Conservation (phyloP, 2,888 invertebrate genomes). For the Eupithecia vulgata region DNA sequence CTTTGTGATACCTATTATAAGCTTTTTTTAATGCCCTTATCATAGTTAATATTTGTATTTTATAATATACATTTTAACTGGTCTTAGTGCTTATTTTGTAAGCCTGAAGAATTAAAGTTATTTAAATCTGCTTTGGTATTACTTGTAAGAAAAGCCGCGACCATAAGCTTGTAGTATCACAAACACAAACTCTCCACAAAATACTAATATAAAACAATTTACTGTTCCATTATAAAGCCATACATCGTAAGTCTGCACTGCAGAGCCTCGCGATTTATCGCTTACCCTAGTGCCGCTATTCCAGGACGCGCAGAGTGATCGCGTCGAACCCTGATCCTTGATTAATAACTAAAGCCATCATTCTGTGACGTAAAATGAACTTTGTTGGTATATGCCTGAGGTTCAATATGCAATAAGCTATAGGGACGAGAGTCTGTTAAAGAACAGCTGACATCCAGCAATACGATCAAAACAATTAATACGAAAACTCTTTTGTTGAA, state of each 20-base stretch:
- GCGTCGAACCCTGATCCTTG: constrained; percentile 15
- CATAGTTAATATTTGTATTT: no score
- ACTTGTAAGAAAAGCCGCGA: background rate
- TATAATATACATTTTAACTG: no score
- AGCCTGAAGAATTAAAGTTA: no score
- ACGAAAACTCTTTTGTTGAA: background rate
- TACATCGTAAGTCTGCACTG: constrained; percentile 20
- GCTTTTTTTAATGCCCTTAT: no score
- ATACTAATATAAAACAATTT: background rate
- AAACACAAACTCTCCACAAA: background rate
- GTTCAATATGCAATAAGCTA: background rate
- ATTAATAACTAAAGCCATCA: constrained; percentile 6
- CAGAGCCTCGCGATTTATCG: constrained; percentile 29
- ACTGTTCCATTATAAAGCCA: background rate
- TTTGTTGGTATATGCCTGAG: background rate
- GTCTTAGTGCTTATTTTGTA: no score
- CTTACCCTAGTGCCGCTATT: constrained; percentile 21
- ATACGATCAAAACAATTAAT: background rate
- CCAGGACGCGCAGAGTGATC: constrained; percentile 24
- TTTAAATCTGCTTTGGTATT: no score
- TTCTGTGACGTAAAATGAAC: background rate
- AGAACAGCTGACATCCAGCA: background rate
- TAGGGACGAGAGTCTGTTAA: background rate
- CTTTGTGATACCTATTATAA: no score
- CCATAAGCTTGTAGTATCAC: background rate